Conservation (phyloP, 2,888 invertebrate genomes). For the Dermolepida albohirtum region DNA sequence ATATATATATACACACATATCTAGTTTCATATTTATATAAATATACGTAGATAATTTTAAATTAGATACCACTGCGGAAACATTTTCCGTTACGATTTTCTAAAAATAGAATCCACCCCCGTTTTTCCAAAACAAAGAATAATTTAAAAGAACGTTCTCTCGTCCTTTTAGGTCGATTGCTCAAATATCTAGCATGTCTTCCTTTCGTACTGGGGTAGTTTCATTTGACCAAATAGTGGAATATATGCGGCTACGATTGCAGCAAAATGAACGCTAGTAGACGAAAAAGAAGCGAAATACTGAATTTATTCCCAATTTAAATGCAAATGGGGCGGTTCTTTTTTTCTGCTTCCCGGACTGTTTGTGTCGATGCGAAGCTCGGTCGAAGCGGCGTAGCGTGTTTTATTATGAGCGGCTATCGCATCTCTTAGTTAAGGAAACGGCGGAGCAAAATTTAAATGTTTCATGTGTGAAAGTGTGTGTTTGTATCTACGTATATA, state of each 20-base stretch:
- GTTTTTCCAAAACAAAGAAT: not conserved
- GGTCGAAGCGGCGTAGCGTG: not conserved
- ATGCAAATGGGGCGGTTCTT: constrained; percentile 27
- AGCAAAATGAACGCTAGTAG: too few species aligned
- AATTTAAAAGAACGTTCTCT: not conserved
- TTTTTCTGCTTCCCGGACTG: not conserved
- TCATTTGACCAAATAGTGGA: constrained; percentile 21
- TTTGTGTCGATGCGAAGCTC: constrained; percentile 5
- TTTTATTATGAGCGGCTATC: not conserved
- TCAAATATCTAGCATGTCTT: constrained; percentile 3
- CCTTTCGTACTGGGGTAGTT: not conserved
- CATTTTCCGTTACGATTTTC: too few species aligned
- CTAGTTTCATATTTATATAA: too few species aligned
- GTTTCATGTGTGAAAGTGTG: too few species aligned
- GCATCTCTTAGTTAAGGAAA: too few species aligned
- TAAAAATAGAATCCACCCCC: not conserved
- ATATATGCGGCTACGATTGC: constrained; percentile 1
- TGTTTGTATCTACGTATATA: too few species aligned
- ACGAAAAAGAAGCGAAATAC: not conserved
- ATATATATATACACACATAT: too few species aligned
- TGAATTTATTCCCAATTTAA: constrained; percentile 37
- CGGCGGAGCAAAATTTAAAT: too few species aligned
- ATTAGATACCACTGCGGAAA: too few species aligned
- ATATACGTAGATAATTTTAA: too few species aligned
- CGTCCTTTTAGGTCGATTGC: constrained; percentile 34